Evolutionary conservation across 2,113 vertebrate species (phyloP), one percentile per base, ranked within the genome.

Genomic region (Pseudorasbora parva): DNA sequence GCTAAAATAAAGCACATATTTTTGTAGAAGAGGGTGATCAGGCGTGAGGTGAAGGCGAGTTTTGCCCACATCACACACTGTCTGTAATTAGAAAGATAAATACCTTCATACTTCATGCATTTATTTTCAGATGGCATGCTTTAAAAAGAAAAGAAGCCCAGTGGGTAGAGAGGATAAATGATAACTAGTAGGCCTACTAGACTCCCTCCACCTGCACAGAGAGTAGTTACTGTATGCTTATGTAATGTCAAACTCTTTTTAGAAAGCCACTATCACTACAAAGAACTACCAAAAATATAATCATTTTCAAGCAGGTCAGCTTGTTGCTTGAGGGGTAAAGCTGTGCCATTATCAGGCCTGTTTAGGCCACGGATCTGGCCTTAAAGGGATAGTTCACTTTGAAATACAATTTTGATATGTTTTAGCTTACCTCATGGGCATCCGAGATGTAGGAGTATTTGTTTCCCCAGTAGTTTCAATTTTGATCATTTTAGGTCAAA

Each of bases 81-180:
- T 17, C 37, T 78, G 14, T 78, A 78, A 78, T 78, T 78, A 60
- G 4, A 78, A 78, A 45, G 54, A 59, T 41, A 25, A 78, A 78
- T 37, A 23, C 73, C 30, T 19, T 17, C 21, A 57, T 56, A 23
- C 23, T 77, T 78, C 30, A 25, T 78, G 56, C 12, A 15, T 41
- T 78, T 78, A 60, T 78, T 78, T 78, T 78, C 14, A 60, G 56
- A 78, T 7, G 0, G 15, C 15, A 10, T 7, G 17, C 49, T 75
- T 75, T 75, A 78, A 56, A 57, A 57, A 23, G 2, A 7, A 60
- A 14, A 49, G 43, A 49, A 9, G 12, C 6, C 49, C 75, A 78
- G 75, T 25, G 56, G 45, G 71, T 10, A 12, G 43, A 25, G 45
- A 73, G 43, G 15, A 73, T 49, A 27, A 49, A 49, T 27, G 43